Evolutionary conservation across 2,113 vertebrate genomes (phyloP).

Genomic region (Malaclemys terrapin): DNA sequence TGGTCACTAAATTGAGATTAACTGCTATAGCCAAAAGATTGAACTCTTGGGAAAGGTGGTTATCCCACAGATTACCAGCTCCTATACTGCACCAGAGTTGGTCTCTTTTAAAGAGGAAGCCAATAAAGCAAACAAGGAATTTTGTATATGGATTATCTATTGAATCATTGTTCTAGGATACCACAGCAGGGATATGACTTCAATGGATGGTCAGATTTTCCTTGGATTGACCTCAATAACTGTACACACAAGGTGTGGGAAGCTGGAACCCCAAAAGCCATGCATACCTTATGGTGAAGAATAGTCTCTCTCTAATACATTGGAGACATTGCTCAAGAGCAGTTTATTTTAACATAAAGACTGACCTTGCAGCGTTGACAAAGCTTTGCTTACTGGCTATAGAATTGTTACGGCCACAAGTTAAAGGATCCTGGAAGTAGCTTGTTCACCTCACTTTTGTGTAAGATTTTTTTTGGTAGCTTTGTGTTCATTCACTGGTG

Average conservation of each 20-base stretch:
- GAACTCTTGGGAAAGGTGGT: not conserved
- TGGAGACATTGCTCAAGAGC: not conserved
- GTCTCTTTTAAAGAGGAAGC: conserved; percentile 11
- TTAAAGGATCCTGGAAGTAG: not conserved
- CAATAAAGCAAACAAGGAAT: not conserved
- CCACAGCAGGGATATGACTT: not conserved
- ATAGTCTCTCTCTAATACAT: not conserved
- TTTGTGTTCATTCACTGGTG: not conserved
- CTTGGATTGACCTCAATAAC: conserved; percentile 20
- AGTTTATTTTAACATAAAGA: not conserved
- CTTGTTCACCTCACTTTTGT: not conserved
- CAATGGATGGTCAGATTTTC: conserved; percentile 31
- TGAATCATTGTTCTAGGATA: conserved; percentile 7
- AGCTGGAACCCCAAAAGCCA: conserved; percentile 29
- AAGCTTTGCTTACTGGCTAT: not conserved
- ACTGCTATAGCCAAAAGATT: not conserved
- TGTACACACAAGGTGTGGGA: conserved; percentile 27
- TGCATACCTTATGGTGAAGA: not conserved
- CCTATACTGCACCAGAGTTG: not conserved
- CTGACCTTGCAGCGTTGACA: not conserved
- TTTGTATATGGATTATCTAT: not conserved
- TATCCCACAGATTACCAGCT: not conserved
- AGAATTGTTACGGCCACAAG: not conserved
- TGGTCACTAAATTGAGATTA: not conserved
- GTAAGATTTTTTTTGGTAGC: not conserved